phyloP scores from a whole-genome alignment of 2,888 invertebrate genomes.

The Meandrusa payeni region DNA sequence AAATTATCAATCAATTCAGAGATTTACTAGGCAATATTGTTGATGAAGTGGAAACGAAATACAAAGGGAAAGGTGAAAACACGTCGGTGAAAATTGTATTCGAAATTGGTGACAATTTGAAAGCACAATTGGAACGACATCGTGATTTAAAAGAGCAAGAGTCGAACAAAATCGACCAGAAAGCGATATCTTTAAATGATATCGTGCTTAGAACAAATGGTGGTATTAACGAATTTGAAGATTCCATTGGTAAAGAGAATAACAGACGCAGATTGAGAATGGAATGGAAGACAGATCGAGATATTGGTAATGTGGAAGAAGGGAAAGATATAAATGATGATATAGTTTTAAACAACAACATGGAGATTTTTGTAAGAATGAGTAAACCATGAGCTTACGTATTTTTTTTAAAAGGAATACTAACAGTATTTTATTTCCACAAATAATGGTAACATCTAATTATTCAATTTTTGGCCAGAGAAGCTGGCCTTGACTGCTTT shows the following conservation, averaged over 20 bases:
- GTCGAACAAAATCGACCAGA: not conserved
- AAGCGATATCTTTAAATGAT: not conserved
- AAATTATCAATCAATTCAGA: conserved; percentile 2
- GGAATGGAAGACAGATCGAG: too few species aligned
- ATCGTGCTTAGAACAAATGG: not conserved
- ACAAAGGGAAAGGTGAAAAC: not conserved
- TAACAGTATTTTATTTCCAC: too few species aligned
- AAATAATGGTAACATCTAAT: too few species aligned
- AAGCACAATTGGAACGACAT: conserved; percentile 1
- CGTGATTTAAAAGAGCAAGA: not conserved
- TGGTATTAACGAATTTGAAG: too few species aligned
- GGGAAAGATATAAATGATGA: not conserved
- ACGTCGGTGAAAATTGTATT: conserved; percentile 9
- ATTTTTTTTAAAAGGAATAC: too few species aligned
- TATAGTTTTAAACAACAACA: conserved; percentile 15
- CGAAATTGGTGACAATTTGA: conserved; percentile 17
- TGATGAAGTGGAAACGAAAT: not conserved
- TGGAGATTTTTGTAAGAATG: conserved; percentile 19
- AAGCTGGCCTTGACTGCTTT: too few species aligned
- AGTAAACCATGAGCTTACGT: too few species aligned
- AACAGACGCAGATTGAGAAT: not conserved
- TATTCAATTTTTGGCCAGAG: too few species aligned
- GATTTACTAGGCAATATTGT: too few species aligned
- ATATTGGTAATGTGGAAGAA: too few species aligned
- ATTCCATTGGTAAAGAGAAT: too few species aligned